Conservation (phyloP, 2,113 vertebrate species). For the Eulemur macaco region DNA sequence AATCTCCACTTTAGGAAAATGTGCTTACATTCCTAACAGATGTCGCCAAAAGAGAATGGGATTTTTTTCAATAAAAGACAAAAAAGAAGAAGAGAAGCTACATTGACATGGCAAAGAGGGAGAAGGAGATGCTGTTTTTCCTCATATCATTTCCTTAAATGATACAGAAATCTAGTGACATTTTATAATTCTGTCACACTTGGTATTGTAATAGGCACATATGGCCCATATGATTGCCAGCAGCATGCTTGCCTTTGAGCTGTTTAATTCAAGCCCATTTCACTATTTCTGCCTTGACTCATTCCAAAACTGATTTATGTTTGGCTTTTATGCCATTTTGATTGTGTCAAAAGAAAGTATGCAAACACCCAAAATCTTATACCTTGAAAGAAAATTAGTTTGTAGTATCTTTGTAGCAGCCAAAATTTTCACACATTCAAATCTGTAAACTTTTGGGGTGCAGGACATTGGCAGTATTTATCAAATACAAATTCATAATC, state of each 20-base stretch:
- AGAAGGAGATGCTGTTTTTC: not conserved
- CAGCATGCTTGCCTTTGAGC: not conserved
- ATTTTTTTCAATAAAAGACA: conserved; percentile 18
- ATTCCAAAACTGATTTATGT: not conserved
- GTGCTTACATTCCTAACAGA: not conserved
- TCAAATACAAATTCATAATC: not conserved
- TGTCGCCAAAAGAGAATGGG: not conserved
- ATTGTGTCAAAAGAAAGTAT: not conserved
- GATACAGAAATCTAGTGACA: not conserved
- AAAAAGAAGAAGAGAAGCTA: not conserved
- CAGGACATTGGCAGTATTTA: not conserved
- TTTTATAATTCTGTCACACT: not conserved
- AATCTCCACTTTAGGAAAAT: conserved; percentile 28
- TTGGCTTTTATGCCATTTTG: not conserved
- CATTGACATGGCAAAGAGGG: not conserved
- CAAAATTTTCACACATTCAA: not conserved
- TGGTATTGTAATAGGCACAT: not conserved
- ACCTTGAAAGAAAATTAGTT: not conserved
- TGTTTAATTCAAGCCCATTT: conserved; percentile 6
- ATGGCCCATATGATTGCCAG: not conserved
- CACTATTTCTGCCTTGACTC: not conserved
- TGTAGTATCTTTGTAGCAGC: not conserved
- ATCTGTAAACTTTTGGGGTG: not conserved
- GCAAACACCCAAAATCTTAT: not conserved
- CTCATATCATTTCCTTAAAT: not conserved